Evolutionary conservation across 2,113 vertebrate species (phyloP).

Genomic region (Neodon shergylaensis): DNA sequence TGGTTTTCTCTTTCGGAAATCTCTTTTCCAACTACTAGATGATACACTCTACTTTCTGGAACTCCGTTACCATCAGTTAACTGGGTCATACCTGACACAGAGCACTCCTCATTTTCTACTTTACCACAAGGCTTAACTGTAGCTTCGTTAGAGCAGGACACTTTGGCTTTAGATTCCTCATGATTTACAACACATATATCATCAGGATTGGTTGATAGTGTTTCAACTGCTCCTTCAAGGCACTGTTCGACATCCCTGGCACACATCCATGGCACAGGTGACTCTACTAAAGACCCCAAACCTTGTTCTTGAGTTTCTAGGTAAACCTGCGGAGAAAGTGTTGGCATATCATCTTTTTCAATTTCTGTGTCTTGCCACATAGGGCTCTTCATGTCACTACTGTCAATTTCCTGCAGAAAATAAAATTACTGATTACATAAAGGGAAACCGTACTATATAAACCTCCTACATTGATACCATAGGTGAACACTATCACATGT

Average conservation of each 20-base stretch:
- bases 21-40: constrained; percentile 45
- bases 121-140: neutral
- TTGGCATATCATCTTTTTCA: constrained; percentile 83
- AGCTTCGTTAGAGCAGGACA: neutral
- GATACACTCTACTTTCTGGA: constrained; percentile 36
- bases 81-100: accelerated
- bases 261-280: constrained; percentile 77
- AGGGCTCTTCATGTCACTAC: constrained; percentile 56
- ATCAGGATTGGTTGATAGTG: constrained; percentile 19
- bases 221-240: constrained; percentile 53
- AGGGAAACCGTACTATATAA: neutral
- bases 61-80: neutral
- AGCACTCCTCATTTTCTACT: neutral
- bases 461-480: neutral
- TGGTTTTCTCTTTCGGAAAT: constrained; percentile 80
- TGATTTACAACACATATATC: neutral
- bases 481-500: neutral
- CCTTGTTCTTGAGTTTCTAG: constrained; percentile 58
- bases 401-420: constrained; percentile 76
- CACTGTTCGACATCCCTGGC: constrained; percentile 3
- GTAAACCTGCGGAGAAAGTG: constrained; percentile 78
- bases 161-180: neutral
- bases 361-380: constrained; percentile 54
- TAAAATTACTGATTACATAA: neutral
- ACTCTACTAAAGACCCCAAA: constrained; percentile 68